Base-by-base conservation (phyloP, 2,797 vertebrate genomes). In the Heteromormyrus szaboi region DNA sequence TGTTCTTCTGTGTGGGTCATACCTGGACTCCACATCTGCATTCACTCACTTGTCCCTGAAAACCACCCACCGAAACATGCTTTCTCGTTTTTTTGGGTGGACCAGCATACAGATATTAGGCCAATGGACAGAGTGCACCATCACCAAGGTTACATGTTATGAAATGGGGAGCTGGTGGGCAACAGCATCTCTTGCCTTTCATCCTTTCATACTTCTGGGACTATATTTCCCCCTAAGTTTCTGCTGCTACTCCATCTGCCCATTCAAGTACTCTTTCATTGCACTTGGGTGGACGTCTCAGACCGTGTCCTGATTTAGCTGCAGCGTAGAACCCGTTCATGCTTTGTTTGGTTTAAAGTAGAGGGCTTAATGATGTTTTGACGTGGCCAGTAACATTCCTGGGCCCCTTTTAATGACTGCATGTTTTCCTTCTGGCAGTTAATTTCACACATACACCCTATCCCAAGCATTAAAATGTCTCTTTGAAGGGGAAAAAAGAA, bases 401-500 rank as follows among this genome's bases (percentile, higher is more conserved):
- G 46, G 50, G 50, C n/a, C 46, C 44, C 22, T 85, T 85, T 85
- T 85, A 51, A 85, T 50, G 81, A 51, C 46, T 22, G 46, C 44
- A 25, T 51, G 48, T 50, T 85, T 51, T 51, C 48, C 81, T 50
- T 46, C 81, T 85, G 46, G 81, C 48, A 51, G 46, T 85, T 50
- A 84, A 22, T 84, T 25, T 85, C 81, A 85, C 48, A 51, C 81
- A 85, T 48, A 50, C 46, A 85, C 44, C 48, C 81, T 29, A 85
- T 50, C 22, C 44, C 46, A 85, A 85, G 44, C 46, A 85, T 85
- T 85, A 85, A 85, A 85, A 50, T 50, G 41, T 46, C 4, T 87
- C 86, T 87, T 87, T 68, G 33, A 87, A 68, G 81, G 44, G 22
- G n/a, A 68, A 87, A 87, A 68, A 85, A 46, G 19, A 81, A 81